Evolutionary conservation across 2,113 vertebrate species (phyloP).

Genomic region (Amazona vittata): DNA sequence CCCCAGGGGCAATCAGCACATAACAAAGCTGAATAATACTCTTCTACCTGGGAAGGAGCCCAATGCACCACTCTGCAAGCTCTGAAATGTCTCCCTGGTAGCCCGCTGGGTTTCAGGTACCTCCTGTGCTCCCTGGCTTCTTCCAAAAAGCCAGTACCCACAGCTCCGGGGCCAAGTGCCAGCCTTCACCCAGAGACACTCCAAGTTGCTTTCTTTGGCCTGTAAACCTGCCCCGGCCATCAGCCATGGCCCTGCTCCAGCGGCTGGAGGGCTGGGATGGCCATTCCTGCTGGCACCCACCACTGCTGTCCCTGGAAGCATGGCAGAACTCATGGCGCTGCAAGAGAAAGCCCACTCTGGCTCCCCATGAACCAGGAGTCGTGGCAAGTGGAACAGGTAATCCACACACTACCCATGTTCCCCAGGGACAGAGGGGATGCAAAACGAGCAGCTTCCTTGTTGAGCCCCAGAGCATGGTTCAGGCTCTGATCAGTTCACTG

Average conservation of each 20-base stretch:
- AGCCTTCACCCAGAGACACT: neutral
- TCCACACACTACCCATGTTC: neutral
- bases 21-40: neutral
- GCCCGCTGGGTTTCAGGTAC: neutral
- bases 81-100: neutral
- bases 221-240: neutral
- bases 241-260: neutral
- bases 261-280: neutral
- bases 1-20: neutral
- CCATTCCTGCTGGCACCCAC: neutral
- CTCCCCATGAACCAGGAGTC: neutral
- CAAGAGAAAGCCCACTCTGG: neutral
- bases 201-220: neutral
- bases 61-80: neutral
- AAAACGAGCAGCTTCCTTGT: neutral
- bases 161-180: rapidly evolving
- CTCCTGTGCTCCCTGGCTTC: neutral
- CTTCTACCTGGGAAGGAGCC: neutral
- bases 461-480: rapidly evolving
- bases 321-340: neutral
- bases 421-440: neutral
- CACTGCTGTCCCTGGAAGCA: neutral
- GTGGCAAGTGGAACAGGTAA: rapidly evolving
- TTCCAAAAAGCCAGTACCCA: neutral
- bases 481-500: neutral